Evolutionary conservation across 2,797 vertebrate species (phyloP), one percentile per base, ranked within the genome.

Genomic region (Lindbergichthys nudifrons): DNA sequence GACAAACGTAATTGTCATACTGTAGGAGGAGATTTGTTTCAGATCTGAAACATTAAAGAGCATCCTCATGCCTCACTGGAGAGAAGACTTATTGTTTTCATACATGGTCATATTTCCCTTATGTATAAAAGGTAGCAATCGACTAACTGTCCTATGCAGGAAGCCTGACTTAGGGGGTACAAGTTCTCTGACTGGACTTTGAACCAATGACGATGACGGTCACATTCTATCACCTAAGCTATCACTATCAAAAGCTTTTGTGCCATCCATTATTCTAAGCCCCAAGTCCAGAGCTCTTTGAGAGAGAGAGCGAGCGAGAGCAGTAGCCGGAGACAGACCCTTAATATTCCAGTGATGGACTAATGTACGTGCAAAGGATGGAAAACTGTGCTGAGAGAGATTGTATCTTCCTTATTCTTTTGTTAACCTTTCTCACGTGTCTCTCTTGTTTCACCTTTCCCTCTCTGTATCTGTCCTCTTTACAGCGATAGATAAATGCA

Each of bases 11-110:
- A 36, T 36, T 39, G 51, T 66, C 60, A 42, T 3, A n/a, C n/a
- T n/a, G n/a, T n/a, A 41, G 14, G 36, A 12, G 65, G 57, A 72
- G 46, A 60, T 75, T 66, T 68, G 59, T 73, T 68, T 75, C 23
- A 56, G 46, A 71, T 51, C 61, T 39, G 48, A 69, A 19, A 19
- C 36, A 39, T 65, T 26, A 48, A 13, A 62, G 36, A 71, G 32
- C 42, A 21, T 58, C 53, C 54, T 23, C 23, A n/a, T 26, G 43
- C 62, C 19, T 23, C 15, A 56, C n/a, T n/a, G 19, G 16, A 32
- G 41, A 52, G 11, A 7, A 41, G 9, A 19, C 39, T 32, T 1
- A 52, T 66, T 64, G 19, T 51, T 51, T 10, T 16, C 26, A 15
- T 36, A 6, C 32, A 36, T 36, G 32, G 32, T 36, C 23, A 23